These are phyloP conservation scores for Actenoides hombroni DNA, from an alignment of 2,113 vertebrate species.

Conservation along the genomic window DNA sequence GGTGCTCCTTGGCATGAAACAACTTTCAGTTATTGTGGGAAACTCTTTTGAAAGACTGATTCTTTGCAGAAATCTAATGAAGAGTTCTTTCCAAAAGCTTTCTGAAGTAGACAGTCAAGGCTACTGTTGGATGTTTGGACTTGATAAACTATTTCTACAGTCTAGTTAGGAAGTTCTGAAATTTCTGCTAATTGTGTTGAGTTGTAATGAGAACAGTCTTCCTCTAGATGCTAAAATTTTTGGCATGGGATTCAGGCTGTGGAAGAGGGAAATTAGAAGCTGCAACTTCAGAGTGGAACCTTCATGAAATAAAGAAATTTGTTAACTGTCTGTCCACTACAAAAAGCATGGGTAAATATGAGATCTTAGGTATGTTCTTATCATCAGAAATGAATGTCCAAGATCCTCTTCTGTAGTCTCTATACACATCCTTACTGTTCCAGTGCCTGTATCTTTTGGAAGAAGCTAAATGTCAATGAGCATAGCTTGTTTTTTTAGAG, in stretches of 20 bases:
- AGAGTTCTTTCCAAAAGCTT: neutral
- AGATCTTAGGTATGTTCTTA: neutral
- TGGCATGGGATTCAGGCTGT: neutral
- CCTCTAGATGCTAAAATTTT: neutral
- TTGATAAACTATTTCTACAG: neutral
- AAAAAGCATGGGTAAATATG: neutral
- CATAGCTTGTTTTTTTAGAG: neutral
- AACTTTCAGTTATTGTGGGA: neutral
- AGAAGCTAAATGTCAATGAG: neutral
- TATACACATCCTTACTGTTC: neutral
- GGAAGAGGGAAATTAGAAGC: neutral
- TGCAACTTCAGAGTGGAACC: neutral
- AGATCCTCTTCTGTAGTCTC: neutral
- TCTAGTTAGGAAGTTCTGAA: neutral
- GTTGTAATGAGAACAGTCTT: neutral
- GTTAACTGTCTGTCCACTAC: neutral
- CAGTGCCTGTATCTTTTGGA: neutral
- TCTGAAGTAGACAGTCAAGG: neutral
- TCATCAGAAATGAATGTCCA: neutral
- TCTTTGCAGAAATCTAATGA: neutral
- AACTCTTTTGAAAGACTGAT: neutral
- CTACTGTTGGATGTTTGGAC: rapidly evolving
- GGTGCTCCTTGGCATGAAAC: neutral
- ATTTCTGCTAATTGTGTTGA: neutral
- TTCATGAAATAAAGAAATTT: neutral